These are phyloP conservation scores for Tethya wilhelma DNA, from an alignment of 37 sponge, comb jelly and placozoan species.

Conservation along the genomic window DNA sequence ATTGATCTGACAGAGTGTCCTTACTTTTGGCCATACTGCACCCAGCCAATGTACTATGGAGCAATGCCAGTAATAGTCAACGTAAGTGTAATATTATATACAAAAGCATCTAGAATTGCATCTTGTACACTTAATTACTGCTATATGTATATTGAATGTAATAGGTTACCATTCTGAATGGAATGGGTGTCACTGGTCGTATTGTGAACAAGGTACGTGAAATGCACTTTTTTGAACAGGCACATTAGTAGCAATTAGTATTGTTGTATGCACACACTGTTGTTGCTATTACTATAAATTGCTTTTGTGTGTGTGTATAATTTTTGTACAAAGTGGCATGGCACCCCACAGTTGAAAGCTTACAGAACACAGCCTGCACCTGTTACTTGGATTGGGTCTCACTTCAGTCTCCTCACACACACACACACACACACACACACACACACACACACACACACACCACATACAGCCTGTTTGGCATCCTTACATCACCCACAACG, in stretches of 20 bases:
- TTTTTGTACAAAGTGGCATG: too few relatives aligned
- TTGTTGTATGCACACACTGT: background rate
- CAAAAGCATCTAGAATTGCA: too few relatives aligned
- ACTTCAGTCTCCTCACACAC: background rate
- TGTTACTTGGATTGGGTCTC: too few relatives aligned
- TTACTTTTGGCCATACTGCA: slow-evolving; percentile 99
- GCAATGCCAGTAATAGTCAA: slow-evolving; percentile 90
- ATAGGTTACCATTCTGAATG: slow-evolving; percentile 97
- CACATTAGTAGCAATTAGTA: background rate
- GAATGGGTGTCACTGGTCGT: slow-evolving; percentile 93
- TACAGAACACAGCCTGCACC: background rate
- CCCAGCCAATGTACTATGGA: slow-evolving; percentile 95
- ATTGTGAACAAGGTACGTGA: slow-evolving; percentile 72
- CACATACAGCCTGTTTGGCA: slow-evolving; percentile 82
- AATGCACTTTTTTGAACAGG: too few relatives aligned
- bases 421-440: background rate
- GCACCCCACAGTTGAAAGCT: too few relatives aligned
- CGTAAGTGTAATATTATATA: slow-evolving; percentile 64
- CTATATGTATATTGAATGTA: too few relatives aligned
- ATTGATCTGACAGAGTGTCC: slow-evolving; percentile 97
- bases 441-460: background rate
- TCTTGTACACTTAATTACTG: too few relatives aligned
- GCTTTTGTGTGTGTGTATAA: background rate
- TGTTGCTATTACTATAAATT: background rate
- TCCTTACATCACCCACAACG: slow-evolving; percentile 75